Evolutionary conservation across 2,113 vertebrate genomes (phyloP), one percentile per base, ranked within the genome.

Genomic region (Polypterus senegalus): DNA sequence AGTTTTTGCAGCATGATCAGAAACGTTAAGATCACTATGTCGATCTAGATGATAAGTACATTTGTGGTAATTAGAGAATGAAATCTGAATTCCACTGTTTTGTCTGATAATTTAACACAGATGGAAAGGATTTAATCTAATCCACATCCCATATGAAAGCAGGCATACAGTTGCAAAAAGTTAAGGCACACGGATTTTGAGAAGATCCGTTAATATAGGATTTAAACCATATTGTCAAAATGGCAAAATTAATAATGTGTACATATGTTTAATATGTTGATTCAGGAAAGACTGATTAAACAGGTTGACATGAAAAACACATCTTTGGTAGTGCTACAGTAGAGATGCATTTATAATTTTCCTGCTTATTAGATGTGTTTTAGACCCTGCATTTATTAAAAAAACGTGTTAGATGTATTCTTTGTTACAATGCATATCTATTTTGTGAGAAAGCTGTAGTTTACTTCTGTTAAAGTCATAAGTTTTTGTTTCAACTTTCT

Each of bases 401-500:
- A 61, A 57, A 51, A 49, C 59, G 61, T 66, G 57, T 61, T 46
- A 57, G 54, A 62, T 62, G 48, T 58, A 47, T 48, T n/a, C 6
- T 51, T 62, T 62, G 54, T 51, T 60, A 56, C 53, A 65, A 55
- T 57, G 43, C 48, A 49, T 7, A 66, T 54, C 53, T 61, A 62
- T 62, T 66, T 66, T 62, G 62, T 66, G 65, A 62, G 59, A 62
- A 66, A 57, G 61, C 53, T 47, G 52, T 53, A 65, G 27, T 27
- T 27, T 27, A 27, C 27, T 27, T 27, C 27, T 27, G 27, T 27
- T 27, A 27, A 27, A 27, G 27, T 27, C 27, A 27, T 27, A 27
- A 1, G 27, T 27, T 27, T 27, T 27, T 27, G 2, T 27, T 27
- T 27, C 27, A 27, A 27, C 27, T 27, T 27, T 27, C 27, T 27